These are phyloP conservation scores for Eupristina koningsbergeri DNA, from an alignment of 1,140 invertebrate species.

Conservation along the genomic window DNA sequence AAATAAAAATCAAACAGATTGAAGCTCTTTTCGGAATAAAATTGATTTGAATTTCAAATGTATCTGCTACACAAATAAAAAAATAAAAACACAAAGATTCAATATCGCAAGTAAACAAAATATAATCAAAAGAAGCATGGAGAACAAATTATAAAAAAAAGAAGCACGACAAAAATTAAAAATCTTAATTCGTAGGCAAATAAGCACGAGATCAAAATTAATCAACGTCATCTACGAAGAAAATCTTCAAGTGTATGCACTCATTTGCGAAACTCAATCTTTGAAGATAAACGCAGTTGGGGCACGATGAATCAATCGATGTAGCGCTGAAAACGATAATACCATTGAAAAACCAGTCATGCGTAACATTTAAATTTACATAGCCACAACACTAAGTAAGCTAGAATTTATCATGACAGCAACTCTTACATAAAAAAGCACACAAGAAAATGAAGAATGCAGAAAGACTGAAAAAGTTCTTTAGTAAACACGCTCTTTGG, in stretches of 20 bases:
- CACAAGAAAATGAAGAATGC: neutral
- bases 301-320: slow-evolving; percentile 39
- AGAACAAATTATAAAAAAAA: neutral
- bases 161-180: neutral
- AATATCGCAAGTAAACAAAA: neutral
- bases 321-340: slow-evolving; percentile 50
- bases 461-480: neutral
- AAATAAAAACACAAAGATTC: neutral
- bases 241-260: slow-evolving; percentile 25
- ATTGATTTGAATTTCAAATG: neutral
- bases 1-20: neutral
- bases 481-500: no score
- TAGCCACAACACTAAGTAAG: no score
- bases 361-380: neutral
- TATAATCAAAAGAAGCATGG: neutral
- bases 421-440: neutral
- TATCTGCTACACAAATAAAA: neutral
- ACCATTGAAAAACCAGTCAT: slow-evolving; percentile 17
- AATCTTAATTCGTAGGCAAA: neutral
- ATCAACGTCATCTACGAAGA: slow-evolving; percentile 15
- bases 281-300: slow-evolving; percentile 45
- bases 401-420: neutral
- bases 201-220: neutral
- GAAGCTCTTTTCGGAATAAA: no score
- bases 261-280: slow-evolving; percentile 48